Conservation (phyloP, 2,797 vertebrate genomes). For the Sebastes kiyomatsui region DNA sequence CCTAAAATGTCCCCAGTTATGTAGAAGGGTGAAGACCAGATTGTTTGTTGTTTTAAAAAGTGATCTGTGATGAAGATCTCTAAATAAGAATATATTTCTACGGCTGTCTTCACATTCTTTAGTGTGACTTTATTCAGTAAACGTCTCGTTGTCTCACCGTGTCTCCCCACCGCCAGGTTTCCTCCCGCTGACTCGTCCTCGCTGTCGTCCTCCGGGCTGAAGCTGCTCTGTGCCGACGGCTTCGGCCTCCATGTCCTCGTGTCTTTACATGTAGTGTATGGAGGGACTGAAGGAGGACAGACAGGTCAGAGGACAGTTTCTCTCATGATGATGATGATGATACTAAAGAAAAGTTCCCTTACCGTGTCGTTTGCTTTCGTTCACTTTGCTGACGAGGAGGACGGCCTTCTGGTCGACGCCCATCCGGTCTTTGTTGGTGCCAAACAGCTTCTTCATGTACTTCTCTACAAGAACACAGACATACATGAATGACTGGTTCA, state of each 20-base stretch:
- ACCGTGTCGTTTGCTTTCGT: conserved; percentile 94
- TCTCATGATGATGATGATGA: too few species aligned
- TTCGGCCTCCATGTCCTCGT: conserved; percentile 90
- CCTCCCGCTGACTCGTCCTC: conserved; percentile 81
- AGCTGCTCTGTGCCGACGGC: conserved; percentile 55
- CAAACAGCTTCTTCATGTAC: conserved; percentile 95
- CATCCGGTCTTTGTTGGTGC: conserved; percentile 93
- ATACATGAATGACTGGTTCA: neutral
- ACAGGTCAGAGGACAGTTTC: neutral
- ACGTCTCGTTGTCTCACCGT: conserved; percentile 75
- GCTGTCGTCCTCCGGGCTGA: conserved; percentile 72
- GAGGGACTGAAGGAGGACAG: conserved; percentile 83
- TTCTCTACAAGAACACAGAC: conserved; percentile 81
- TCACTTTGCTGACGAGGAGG: conserved; percentile 96
- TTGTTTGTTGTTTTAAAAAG: too few species aligned
- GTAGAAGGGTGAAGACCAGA: too few species aligned
- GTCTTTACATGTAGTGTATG: conserved; percentile 94
- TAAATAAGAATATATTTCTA: too few species aligned
- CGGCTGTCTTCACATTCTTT: neutral
- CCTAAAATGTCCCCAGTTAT: too few species aligned
- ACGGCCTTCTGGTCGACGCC: conserved; percentile 96
- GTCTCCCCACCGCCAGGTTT: conserved; percentile 72
- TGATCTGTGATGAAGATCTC: too few species aligned
- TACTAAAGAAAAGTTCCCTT: conserved; percentile 52
- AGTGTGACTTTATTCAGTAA: neutral